phyloP scores from a whole-genome alignment of 2,113 vertebrate species.

The Chaenocephalus aceratus region DNA sequence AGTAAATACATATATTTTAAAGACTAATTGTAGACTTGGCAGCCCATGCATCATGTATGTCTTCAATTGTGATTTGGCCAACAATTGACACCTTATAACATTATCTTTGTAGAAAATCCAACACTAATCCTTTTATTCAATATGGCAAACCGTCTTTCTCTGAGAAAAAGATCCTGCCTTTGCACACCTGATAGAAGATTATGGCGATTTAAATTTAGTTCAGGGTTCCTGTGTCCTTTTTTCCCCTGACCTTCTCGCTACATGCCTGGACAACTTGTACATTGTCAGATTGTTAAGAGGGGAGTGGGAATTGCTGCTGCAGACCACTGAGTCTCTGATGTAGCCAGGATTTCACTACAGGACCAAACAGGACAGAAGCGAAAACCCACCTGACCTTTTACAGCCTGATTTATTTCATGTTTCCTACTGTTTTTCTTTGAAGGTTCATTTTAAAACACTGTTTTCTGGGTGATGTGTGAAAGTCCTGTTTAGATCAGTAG shows the following conservation, averaged over 20 bases:
- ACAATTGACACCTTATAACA: neutral
- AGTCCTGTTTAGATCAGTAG: neutral
- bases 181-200: neutral
- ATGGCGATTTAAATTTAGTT: neutral
- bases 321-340: slow-evolving; percentile 14
- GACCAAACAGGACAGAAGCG: neutral
- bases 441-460: neutral
- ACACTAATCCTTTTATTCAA: neutral
- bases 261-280: neutral
- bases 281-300: slow-evolving; percentile 15
- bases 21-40: neutral
- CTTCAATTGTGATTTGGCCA: neutral
- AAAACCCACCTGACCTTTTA: neutral
- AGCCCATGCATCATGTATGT: neutral
- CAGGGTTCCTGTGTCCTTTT: neutral
- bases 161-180: neutral
- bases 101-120: neutral
- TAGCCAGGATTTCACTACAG: neutral
- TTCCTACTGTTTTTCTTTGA: neutral
- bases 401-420: neutral
- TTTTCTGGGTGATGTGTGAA: neutral
- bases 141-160: neutral
- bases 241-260: neutral
- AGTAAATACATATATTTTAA: no score
- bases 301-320: slow-evolving; percentile 1